A percentile compares a stretch with the other conserved stretches of the same genome.
Conservation (phyloP, 1,140 invertebrate genomes). For the Tribolium madens region DNA sequence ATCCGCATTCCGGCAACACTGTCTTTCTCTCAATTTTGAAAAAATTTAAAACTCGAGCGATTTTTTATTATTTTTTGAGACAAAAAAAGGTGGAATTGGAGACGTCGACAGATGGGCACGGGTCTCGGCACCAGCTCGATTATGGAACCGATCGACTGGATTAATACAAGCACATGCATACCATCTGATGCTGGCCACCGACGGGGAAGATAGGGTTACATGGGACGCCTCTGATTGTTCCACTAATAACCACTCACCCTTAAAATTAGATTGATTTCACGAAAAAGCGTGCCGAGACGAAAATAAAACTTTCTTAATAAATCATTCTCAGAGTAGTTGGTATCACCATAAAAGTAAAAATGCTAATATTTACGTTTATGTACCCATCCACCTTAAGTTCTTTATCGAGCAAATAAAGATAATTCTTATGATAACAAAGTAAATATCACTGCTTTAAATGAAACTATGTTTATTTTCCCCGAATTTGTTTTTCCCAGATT, state of each 20-base stretch:
- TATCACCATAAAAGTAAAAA: no score
- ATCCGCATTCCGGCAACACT: constrained; percentile 44
- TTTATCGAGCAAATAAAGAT: not conserved
- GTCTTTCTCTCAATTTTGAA: constrained; percentile 11
- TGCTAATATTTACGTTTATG: not conserved
- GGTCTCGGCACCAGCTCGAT: constrained; percentile 46
- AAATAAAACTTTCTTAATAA: no score
- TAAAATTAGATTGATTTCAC: not conserved
- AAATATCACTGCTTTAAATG: not conserved
- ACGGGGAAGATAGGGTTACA: constrained; percentile 16
- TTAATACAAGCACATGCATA: constrained; percentile 75
- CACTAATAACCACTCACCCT: constrained; percentile 19
- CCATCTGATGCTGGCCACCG: constrained; percentile 69
- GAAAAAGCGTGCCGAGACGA: no score
- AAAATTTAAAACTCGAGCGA: not conserved
- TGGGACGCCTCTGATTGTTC: constrained; percentile 2
- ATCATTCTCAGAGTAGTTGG: no score
- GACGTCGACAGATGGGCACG: constrained; percentile 11
- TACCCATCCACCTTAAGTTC: not conserved
- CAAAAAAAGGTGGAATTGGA: not conserved
- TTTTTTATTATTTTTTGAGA: constrained; percentile 5
- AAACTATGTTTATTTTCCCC: not conserved
- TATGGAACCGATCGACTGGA: constrained; percentile 60
- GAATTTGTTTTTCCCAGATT: not conserved
- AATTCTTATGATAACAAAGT: not conserved